Evolutionary conservation across 1,140 invertebrate genomes (phyloP), one percentile per base, ranked within the genome.

Genomic region (Teleogryllus occipitalis): DNA sequence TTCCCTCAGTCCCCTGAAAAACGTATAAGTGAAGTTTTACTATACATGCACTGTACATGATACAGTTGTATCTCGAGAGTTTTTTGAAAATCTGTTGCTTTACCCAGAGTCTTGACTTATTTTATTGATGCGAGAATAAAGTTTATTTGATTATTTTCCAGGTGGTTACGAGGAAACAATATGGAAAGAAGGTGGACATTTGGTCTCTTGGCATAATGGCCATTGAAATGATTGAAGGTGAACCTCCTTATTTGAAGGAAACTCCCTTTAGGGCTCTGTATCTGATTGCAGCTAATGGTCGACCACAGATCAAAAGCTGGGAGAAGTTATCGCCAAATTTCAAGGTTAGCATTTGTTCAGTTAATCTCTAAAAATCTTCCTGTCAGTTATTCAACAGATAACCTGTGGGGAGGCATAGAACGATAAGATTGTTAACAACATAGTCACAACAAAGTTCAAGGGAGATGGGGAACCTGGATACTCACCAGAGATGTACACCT

Each of bases 201-300:
- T 99, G 97, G 97, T 96, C 94, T 0, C 87, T 97, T 47, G 97
- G 97, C 18, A 99, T 99, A 76, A 98, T 99, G 97, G 96, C 96
- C 1, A 97, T 98, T 82, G 98, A 99, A 88, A 99, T 99, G 97
- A 95, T 99, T 72, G 96, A 98, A 84, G 97, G 97, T 0, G 96
- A 99, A 85, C 98, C 98, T 10, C 97, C 97, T 0, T 98, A 98
- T 86, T 89, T 98, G 82, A 96, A 96, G 85, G 97, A 99, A 88
- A 94, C 96, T 21, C 97, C 97, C 8, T 86, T 99, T 10, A 91
- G 96, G 87, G 97, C 97, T 8, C 88, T 99, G 21, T 99, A 98
- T 89, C 88, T 99, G 78, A 99, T 99, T 81, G 97, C 97, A 27
- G 95, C 97, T 0, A 96, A 97, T 83, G 98, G 97, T 5, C 92